Evolutionary conservation across 2,113 vertebrate genomes (phyloP).

Genomic region (Odocoileus hemionus): DNA sequence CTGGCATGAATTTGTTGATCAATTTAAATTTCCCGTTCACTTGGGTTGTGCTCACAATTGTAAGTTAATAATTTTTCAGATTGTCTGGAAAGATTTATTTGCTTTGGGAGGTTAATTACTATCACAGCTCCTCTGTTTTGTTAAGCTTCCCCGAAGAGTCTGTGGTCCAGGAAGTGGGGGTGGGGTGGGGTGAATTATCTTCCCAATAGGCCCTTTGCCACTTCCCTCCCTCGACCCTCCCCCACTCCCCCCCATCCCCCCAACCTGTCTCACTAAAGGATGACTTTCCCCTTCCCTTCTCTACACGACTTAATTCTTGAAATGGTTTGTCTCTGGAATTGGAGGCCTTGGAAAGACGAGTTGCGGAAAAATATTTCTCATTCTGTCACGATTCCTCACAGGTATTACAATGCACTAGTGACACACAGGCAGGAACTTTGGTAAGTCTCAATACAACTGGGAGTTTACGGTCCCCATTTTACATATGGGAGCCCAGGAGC

Average conservation of each 20-base stretch:
- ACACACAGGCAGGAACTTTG: neutral
- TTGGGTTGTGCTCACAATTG: neutral
- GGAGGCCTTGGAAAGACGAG: neutral
- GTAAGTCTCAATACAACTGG: neutral
- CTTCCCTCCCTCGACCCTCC: neutral
- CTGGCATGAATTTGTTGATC: neutral
- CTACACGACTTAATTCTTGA: neutral
- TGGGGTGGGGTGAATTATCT: neutral
- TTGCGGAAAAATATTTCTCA: neutral
- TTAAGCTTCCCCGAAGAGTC: neutral
- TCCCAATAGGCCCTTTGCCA: neutral
- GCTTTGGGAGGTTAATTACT: neutral
- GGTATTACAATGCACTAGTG: neutral
- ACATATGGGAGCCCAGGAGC: neutral
- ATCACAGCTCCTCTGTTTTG: neutral
- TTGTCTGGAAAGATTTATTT: neutral
- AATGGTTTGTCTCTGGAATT: neutral
- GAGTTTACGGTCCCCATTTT: neutral
- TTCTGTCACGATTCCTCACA: neutral
- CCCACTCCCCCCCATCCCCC: neutral
- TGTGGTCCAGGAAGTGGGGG: neutral
- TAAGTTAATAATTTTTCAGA: slow-evolving; percentile 26
- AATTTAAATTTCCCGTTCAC: neutral
- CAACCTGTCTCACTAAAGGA: neutral
- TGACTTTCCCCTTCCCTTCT: no score